Evolutionary conservation across 2,797 vertebrate species (phyloP).

Genomic region (Euthynnus affinis): DNA sequence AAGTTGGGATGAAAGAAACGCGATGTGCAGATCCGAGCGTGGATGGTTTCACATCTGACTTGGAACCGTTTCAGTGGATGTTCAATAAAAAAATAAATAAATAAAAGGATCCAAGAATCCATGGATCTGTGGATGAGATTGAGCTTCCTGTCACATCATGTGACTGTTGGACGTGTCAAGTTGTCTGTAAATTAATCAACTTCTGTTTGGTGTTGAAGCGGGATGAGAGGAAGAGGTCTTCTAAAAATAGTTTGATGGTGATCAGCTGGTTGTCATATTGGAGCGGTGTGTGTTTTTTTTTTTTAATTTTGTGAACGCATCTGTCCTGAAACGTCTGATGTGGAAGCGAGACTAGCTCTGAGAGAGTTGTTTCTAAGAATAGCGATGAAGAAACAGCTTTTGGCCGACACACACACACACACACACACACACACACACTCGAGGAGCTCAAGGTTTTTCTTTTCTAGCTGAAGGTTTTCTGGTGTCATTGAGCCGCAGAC

Average conservation of each 20-base stretch:
- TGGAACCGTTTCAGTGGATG: constrained; percentile 16
- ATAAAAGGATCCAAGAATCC: neutral
- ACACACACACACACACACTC: too few species aligned
- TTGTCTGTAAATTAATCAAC: constrained; percentile 12
- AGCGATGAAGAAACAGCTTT: constrained; percentile 10
- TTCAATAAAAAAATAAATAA: neutral
- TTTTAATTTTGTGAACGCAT: neutral
- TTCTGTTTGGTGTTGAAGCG: constrained; percentile 10
- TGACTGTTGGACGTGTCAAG: neutral
- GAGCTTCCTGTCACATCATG: neutral
- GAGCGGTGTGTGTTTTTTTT: neutral
- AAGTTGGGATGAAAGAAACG: constrained; percentile 37
- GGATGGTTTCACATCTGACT: neutral
- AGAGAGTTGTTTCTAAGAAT: constrained; percentile 17
- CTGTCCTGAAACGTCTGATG: constrained; percentile 19
- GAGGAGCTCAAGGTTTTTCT: neutral
- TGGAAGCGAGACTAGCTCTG: neutral
- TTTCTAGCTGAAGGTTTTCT: neutral
- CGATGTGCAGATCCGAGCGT: neutral
- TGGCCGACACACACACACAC: neutral
- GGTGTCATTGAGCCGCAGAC: neutral
- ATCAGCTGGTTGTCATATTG: constrained; percentile 17
- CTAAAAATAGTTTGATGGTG: constrained; percentile 14
- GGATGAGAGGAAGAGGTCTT: constrained; percentile 14
- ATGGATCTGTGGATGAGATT: neutral